Conservation (phyloP, 2,888 invertebrate genomes). For the Lamellibrachia columna region DNA sequence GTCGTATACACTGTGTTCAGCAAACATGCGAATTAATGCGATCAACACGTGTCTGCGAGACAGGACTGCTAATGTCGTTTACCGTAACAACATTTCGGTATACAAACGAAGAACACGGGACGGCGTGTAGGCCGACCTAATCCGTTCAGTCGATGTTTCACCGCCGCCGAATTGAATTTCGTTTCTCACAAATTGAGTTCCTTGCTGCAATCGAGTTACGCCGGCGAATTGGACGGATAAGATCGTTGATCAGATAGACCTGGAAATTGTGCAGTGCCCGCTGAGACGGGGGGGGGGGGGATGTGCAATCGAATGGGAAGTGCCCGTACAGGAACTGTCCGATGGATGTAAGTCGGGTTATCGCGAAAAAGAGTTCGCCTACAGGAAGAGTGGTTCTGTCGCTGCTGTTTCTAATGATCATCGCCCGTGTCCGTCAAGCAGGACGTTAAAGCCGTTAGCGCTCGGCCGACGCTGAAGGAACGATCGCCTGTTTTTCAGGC, state of each 20-base stretch:
- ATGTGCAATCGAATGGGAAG: neutral
- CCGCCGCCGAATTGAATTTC: neutral
- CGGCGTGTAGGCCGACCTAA: neutral
- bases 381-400: neutral
- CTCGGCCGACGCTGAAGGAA: neutral
- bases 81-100: neutral
- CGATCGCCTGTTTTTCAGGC: neutral
- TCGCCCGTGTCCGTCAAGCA: neutral
- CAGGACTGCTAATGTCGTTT: neutral
- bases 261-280: neutral
- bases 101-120: neutral
- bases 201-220: neutral
- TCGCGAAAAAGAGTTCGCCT: neutral
- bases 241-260: neutral
- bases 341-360: neutral
- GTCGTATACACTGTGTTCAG: neutral
- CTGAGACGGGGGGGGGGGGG: neutral
- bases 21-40: slow-evolving; percentile 16
- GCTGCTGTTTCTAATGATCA: neutral
- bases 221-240: slow-evolving; percentile 12
- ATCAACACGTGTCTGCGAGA: neutral
- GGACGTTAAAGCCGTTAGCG: neutral
- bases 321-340: too few species aligned
- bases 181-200: neutral
- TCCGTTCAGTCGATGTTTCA: neutral